Evolutionary conservation across 2,113 vertebrate species (phyloP).

Genomic region (Tychaedon coryphoeus): DNA sequence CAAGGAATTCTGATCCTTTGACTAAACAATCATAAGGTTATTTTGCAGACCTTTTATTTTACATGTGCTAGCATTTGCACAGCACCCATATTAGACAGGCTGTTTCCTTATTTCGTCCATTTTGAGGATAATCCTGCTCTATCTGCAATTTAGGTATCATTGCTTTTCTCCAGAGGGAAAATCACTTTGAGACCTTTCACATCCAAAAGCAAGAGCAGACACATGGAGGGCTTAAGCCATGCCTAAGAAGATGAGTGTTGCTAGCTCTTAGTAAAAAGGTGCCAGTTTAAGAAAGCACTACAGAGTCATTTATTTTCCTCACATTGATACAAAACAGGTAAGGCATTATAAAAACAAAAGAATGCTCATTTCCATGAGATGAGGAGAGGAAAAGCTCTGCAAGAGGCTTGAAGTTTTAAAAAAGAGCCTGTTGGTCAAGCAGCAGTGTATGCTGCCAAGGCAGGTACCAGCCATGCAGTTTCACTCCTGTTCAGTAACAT

Average conservation of each 20-base stretch:
- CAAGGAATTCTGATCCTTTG: not conserved
- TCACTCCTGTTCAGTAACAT: fast-evolving
- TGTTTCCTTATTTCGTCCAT: not conserved
- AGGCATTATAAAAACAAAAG: not conserved
- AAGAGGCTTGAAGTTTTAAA: not conserved
- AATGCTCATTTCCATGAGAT: fast-evolving
- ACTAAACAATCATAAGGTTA: not conserved
- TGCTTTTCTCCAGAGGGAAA: not conserved
- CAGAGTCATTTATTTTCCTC: not conserved
- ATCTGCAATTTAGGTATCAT: not conserved
- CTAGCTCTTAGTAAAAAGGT: not conserved
- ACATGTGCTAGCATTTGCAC: not conserved
- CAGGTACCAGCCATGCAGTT: not conserved
- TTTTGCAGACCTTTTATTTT: not conserved
- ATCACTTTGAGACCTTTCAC: not conserved
- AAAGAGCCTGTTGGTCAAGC: not conserved
- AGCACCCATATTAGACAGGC: not conserved
- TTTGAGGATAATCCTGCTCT: not conserved
- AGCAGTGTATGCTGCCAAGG: not conserved
- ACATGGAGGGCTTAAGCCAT: not conserved
- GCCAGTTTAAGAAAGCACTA: not conserved
- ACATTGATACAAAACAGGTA: not conserved
- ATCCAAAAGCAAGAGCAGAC: not conserved
- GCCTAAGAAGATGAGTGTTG: not conserved
- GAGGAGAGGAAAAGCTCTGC: not conserved